A percentile compares a stretch with the other conserved stretches of the same genome.
phyloP scores from a whole-genome alignment of 64 coral and sea anemone genomes.

The Cladopsammia gracilis region DNA sequence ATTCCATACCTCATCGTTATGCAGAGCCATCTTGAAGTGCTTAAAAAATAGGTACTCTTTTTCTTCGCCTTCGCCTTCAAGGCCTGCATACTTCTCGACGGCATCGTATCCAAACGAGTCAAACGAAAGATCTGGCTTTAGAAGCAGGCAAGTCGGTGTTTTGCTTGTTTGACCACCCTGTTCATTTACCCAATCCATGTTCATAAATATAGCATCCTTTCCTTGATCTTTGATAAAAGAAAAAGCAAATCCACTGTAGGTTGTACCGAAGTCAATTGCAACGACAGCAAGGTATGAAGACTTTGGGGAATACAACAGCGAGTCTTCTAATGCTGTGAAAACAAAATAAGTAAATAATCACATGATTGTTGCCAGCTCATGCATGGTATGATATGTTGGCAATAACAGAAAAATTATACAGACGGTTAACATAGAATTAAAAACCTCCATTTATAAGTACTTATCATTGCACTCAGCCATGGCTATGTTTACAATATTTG shows the following conservation, averaged over 20 bases:
- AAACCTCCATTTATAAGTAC: no score
- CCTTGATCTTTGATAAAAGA: slow-evolving; percentile 42
- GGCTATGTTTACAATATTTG: no score
- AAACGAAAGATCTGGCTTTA: slow-evolving; percentile 18
- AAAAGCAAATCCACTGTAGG: slow-evolving; percentile 62
- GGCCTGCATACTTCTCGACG: slow-evolving; percentile 23
- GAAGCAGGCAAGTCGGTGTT: slow-evolving; percentile 28
- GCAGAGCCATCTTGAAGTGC: slow-evolving; percentile 42
- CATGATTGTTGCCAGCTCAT: no score
- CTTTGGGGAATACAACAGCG: background rate
- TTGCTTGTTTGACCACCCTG: background rate
- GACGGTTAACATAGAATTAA: no score
- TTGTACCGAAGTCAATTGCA: slow-evolving; percentile 53
- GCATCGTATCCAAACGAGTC: slow-evolving; percentile 58
- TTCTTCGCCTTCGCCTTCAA: slow-evolving; percentile 1
- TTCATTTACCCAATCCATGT: slow-evolving; percentile 9
- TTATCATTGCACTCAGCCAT: no score
- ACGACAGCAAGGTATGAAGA: slow-evolving; percentile 43
- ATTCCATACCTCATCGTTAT: slow-evolving; percentile 4
- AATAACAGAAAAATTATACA: no score
- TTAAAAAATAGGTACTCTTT: slow-evolving; percentile 23
- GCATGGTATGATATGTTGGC: no score
- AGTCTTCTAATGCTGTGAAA: background rate
- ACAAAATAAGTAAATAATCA: background rate
- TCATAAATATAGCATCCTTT: slow-evolving; percentile 21